Evolutionary conservation across 2,797 vertebrate species (phyloP).

Genomic region (Taeniopygia guttata): DNA sequence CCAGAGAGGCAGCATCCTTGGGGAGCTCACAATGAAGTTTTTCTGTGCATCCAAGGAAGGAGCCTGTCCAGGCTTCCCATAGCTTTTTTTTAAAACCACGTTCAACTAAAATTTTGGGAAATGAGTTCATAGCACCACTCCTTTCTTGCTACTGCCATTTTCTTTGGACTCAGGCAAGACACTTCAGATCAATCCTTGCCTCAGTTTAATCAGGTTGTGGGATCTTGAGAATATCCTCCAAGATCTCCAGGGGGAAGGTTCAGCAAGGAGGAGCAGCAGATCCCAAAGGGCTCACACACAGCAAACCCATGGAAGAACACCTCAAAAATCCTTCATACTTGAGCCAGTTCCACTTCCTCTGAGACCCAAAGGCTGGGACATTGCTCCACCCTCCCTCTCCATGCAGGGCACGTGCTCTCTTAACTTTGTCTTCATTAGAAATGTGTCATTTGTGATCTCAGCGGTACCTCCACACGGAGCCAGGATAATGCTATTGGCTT

Average conservation of each 20-base stretch:
- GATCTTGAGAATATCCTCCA: neutral
- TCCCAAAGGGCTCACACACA: neutral
- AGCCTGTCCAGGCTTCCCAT: neutral
- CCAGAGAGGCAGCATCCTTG: neutral
- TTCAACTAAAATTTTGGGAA: neutral
- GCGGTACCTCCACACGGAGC: neutral
- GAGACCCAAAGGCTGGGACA: neutral
- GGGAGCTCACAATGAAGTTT: slow-evolving; percentile 17
- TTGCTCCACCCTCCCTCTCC: neutral
- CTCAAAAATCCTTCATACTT: neutral
- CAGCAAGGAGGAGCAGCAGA: neutral
- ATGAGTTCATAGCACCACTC: neutral
- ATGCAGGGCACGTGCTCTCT: rapidly evolving
- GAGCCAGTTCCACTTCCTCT: neutral
- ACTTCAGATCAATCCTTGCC: neutral
- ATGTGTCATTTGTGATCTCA: slow-evolving; percentile 34
- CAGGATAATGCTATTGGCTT: slow-evolving; percentile 29
- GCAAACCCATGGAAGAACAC: neutral
- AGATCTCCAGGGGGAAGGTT: neutral
- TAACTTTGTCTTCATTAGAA: neutral
- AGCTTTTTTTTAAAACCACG: neutral
- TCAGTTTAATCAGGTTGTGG: neutral
- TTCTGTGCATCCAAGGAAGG: neutral
- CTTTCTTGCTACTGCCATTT: neutral
- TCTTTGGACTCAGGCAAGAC: neutral